phyloP scores from a whole-genome alignment of 2,113 vertebrate species.

The Toxostoma redivivum region DNA sequence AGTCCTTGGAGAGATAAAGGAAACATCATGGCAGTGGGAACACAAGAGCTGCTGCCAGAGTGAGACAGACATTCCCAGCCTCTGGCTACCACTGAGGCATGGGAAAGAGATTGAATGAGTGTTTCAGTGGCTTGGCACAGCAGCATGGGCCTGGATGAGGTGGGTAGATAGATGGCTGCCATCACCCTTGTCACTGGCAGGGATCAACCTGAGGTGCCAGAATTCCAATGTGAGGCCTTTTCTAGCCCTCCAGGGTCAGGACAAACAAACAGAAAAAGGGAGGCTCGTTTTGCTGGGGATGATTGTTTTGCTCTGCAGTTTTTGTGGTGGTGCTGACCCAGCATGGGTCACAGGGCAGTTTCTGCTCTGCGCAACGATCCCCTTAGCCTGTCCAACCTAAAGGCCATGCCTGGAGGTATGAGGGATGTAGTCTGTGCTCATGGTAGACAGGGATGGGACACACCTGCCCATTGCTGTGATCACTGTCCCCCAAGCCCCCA shows the following conservation, averaged over 20 bases:
- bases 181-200: accelerated
- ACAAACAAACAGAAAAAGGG: neutral
- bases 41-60: neutral
- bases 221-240: neutral
- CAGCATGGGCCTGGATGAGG: accelerated
- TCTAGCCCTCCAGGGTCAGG: neutral
- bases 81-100: accelerated
- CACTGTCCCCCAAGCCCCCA: too few species aligned
- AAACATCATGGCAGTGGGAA: neutral
- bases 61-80: neutral
- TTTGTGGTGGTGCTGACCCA: neutral
- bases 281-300: neutral
- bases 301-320: neutral
- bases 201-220: neutral
- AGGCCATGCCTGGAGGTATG: accelerated
- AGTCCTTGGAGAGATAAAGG: neutral
- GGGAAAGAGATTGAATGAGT: accelerated
- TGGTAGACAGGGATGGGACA: accelerated
- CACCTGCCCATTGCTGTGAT: accelerated
- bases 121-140: neutral
- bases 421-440: accelerated
- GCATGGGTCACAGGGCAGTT: accelerated
- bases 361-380: neutral
- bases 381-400: neutral
- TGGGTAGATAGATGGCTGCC: neutral